These are phyloP conservation scores for Sphinx pinastri DNA, from an alignment of 2,888 invertebrate genomes.

Conservation along the genomic window DNA sequence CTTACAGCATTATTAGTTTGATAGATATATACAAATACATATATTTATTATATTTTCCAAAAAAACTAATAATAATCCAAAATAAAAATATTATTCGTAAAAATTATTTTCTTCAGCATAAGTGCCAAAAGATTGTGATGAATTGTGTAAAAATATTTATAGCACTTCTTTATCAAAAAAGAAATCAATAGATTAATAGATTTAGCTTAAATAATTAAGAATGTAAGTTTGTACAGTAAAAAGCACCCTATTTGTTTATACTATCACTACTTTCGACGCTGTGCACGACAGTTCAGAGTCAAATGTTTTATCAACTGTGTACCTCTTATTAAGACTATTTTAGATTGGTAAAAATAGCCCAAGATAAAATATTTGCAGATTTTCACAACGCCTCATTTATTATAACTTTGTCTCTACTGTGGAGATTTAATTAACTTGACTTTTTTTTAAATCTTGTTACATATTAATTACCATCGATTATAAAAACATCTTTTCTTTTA, in stretches of 20 bases:
- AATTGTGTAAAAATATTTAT: not conserved
- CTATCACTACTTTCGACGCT: not conserved
- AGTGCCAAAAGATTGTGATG: not conserved
- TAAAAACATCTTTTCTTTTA: no score
- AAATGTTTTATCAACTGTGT: not conserved
- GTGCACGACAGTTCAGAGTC: not conserved
- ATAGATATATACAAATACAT: no score
- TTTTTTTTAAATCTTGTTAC: no score
- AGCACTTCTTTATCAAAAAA: not conserved
- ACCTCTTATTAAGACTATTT: no score
- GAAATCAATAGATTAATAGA: constrained; percentile 6
- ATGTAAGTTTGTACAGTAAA: constrained; percentile 22
- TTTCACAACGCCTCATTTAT: no score
- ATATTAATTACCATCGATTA: no score
- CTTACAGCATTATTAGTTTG: no score
- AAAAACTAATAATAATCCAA: not conserved
- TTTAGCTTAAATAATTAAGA: not conserved
- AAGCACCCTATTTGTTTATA: constrained; percentile 17
- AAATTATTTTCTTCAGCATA: not conserved
- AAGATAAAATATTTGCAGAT: no score
- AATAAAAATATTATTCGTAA: not conserved
- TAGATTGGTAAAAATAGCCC: no score
- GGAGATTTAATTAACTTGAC: no score
- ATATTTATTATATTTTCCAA: not conserved
- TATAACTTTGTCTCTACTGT: no score